These are phyloP conservation scores for Cheirogaleus major DNA, from an alignment of 2,797 vertebrate genomes.

Conservation along the genomic window DNA sequence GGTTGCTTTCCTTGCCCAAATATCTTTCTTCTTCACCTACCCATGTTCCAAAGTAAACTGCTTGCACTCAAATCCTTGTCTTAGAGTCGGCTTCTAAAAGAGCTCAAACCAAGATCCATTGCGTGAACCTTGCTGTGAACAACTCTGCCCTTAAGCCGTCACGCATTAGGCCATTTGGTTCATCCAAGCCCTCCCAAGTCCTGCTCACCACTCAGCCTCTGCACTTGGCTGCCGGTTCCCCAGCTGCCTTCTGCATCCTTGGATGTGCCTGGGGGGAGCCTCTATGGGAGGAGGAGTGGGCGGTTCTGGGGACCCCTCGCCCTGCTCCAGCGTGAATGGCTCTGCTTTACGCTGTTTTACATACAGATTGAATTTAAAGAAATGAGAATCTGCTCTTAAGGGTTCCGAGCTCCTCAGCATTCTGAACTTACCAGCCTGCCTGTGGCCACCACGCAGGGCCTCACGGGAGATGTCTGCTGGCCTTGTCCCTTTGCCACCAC, in stretches of 20 bases:
- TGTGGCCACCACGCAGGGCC: background rate
- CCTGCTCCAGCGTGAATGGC: background rate
- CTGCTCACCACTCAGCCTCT: background rate
- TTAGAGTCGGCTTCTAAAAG: background rate
- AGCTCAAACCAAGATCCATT: background rate
- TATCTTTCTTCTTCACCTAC: background rate
- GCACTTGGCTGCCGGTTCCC: background rate
- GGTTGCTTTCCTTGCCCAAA: background rate
- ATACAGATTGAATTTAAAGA: background rate
- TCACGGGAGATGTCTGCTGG: background rate
- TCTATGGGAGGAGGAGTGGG: too few relatives aligned
- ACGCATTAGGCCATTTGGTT: background rate
- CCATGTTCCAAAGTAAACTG: background rate
- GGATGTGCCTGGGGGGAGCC: background rate
- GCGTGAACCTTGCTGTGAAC: background rate
- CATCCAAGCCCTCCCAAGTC: background rate
- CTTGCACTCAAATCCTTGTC: background rate
- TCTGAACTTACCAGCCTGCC: background rate
- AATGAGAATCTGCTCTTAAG: background rate
- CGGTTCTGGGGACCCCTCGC: background rate
- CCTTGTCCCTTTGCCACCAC: background rate
- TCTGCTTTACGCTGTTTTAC: background rate
- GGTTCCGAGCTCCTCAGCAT: background rate
- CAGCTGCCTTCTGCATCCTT: background rate
- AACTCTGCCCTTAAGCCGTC: accelerated